phyloP scores from a whole-genome alignment of 2,113 vertebrate genomes.

The Acrocephalus arundinaceus region DNA sequence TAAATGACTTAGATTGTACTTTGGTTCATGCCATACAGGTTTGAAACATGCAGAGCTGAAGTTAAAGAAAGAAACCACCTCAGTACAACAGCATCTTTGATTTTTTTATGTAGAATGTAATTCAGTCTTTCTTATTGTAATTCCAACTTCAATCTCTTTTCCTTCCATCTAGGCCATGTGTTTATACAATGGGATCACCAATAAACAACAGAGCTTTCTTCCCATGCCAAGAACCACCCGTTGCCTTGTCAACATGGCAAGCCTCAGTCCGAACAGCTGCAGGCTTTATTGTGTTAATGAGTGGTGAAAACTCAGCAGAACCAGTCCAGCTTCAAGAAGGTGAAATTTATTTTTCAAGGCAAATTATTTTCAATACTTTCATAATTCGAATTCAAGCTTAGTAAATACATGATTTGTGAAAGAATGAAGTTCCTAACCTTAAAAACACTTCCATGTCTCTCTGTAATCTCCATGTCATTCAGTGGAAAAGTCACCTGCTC shows the following conservation, averaged over 20 bases:
- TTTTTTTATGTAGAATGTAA: background rate
- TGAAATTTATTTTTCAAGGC: slow-evolving; percentile 61
- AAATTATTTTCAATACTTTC: slow-evolving; percentile 6
- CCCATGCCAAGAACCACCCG: slow-evolving; percentile 96
- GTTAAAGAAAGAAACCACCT: background rate
- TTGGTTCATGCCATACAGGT: background rate
- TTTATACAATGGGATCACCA: slow-evolving; percentile 93
- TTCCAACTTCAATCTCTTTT: slow-evolving; percentile 25
- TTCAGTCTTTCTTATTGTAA: background rate
- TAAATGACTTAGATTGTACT: background rate
- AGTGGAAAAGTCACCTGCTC: background rate
- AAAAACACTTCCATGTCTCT: background rate
- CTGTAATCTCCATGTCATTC: background rate
- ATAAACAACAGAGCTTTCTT: slow-evolving; percentile 99
- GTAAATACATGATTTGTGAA: background rate
- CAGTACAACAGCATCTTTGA: background rate
- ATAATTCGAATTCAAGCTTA: background rate
- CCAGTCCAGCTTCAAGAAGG: slow-evolving; percentile 79
- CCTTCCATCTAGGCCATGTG: slow-evolving; percentile 84
- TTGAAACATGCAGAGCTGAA: background rate
- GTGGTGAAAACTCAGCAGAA: slow-evolving; percentile 88
- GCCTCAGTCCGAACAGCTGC: slow-evolving; percentile 83
- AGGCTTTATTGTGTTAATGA: slow-evolving; percentile 89
- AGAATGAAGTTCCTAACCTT: background rate
- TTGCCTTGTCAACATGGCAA: slow-evolving; percentile 98